These are phyloP conservation scores for Lemur catta DNA, from an alignment of 2,797 vertebrate species.

Conservation along the genomic window DNA sequence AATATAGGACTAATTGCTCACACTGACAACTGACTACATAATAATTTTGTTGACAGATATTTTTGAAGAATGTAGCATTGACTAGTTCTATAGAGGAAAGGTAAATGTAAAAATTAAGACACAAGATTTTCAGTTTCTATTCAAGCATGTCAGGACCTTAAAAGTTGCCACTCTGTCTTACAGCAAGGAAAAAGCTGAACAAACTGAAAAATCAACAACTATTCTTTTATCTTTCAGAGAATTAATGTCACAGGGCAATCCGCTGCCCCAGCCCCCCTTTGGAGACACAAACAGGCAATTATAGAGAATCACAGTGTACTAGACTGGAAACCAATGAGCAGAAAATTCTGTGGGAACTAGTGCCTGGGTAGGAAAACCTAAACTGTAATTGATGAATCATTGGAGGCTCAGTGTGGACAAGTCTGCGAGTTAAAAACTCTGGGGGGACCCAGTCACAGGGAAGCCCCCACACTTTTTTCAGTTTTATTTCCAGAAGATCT, in stretches of 20 bases:
- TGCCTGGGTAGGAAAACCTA: background rate
- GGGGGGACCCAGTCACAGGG: background rate
- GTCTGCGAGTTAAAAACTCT: background rate
- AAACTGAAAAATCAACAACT: conserved; percentile 38
- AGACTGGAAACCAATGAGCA: conserved; percentile 1
- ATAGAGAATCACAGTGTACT: background rate
- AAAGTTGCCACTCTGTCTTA: background rate
- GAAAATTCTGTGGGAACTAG: background rate
- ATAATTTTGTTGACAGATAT: conserved; percentile 30
- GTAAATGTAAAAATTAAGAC: conserved; percentile 30
- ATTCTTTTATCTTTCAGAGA: background rate
- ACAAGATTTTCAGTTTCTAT: conserved; percentile 13
- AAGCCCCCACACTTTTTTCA: background rate
- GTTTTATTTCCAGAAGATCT: background rate
- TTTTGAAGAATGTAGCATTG: background rate
- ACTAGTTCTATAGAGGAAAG: background rate
- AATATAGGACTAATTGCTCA: conserved; percentile 25
- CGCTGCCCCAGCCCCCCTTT: background rate
- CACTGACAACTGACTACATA: conserved; percentile 30
- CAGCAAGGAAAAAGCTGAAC: conserved; percentile 5
- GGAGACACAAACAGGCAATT: background rate
- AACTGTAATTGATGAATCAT: background rate
- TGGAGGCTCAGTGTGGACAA: conserved; percentile 13
- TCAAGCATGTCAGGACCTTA: background rate
- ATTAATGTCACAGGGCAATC: background rate